Conservation (phyloP, 2,797 vertebrate species). For the Cynodonichthys magdalenae region DNA sequence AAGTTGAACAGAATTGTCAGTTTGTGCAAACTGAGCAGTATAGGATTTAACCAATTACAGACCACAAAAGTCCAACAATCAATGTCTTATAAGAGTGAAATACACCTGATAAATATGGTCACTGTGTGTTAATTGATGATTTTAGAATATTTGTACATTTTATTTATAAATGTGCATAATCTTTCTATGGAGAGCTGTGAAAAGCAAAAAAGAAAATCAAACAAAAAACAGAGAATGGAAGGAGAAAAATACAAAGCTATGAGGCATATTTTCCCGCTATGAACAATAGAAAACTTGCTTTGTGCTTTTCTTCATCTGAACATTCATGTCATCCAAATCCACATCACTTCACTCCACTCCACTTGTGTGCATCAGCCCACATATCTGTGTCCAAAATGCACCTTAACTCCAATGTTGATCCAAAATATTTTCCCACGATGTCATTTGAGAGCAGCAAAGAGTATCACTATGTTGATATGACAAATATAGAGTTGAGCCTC, state of each 20-base stretch:
- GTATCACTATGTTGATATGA: constrained; percentile 78
- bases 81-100: no score
- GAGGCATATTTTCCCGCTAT: constrained; percentile 6
- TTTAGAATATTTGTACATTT: constrained; percentile 6
- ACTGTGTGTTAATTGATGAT: neutral
- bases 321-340: constrained; percentile 5
- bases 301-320: neutral
- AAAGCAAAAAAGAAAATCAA: neutral
- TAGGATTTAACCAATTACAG: no score
- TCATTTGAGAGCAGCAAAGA: constrained; percentile 74
- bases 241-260: neutral
- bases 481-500: constrained; percentile 78
- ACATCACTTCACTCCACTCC: constrained; percentile 6
- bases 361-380: constrained; percentile 31
- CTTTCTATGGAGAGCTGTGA: no score
- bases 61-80: no score
- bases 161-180: neutral
- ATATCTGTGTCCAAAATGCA: constrained; percentile 71
- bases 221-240: neutral
- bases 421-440: constrained; percentile 75
- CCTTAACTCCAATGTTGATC: constrained; percentile 62
- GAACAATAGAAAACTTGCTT: neutral
- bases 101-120: constrained; percentile 54
- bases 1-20: no score
- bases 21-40: no score